A percentile compares a stretch with the other conserved stretches of the same genome.
Evolutionary conservation across 2,113 vertebrate genomes (phyloP).

Genomic region (Dromas ardeola): DNA sequence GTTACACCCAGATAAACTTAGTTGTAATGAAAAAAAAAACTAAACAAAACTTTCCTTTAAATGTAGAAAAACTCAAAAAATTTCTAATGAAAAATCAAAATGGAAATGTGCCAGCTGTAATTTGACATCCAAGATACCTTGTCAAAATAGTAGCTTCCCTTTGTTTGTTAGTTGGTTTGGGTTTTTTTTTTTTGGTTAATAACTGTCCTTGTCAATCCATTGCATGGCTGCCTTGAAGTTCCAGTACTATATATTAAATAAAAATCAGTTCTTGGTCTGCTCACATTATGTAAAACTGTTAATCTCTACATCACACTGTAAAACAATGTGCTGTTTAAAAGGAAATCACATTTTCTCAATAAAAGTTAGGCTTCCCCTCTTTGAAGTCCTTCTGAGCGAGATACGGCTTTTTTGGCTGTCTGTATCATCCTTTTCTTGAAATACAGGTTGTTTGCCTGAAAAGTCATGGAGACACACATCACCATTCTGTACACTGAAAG

Average conservation of each 20-base stretch:
- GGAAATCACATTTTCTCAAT: constrained; percentile 78
- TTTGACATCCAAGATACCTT: background rate
- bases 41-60: constrained; percentile 42
- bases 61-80: background rate
- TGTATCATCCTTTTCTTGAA: constrained; percentile 70
- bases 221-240: constrained; percentile 62
- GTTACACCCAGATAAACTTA: constrained; percentile 3
- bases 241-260: constrained; percentile 65
- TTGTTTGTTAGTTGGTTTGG: background rate
- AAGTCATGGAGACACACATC: constrained; percentile 78
- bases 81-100: constrained; percentile 23
- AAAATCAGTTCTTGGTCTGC: constrained; percentile 66
- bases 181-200: background rate
- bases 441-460: constrained; percentile 67
- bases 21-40: constrained; percentile 28
- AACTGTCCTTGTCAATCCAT: constrained; percentile 23
- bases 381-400: constrained; percentile 78
- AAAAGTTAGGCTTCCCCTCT: constrained; percentile 73
- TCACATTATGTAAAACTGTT: constrained; percentile 74
- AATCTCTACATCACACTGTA: constrained; percentile 45
- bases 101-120: constrained; percentile 12
- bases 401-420: constrained; percentile 68
- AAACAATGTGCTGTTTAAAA: constrained; percentile 46
- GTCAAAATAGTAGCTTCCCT: background rate
- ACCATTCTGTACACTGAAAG: constrained; percentile 76